phyloP scores from a whole-genome alignment of 2,888 invertebrate genomes.

The Lycocerus yunnanus region DNA sequence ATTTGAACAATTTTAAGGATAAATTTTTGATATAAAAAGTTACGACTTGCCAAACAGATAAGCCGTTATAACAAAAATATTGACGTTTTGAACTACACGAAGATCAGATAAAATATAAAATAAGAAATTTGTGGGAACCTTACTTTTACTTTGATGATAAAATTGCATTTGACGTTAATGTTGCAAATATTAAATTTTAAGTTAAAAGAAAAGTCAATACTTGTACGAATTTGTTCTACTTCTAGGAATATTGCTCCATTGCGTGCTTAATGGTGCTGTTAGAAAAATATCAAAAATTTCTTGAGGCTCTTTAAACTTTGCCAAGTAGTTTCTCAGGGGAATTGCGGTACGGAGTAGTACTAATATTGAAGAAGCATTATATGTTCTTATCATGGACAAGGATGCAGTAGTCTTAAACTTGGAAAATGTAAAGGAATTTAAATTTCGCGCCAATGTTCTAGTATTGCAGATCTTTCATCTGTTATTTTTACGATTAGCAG shows the following conservation, averaged over 20 bases:
- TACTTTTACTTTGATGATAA: not conserved
- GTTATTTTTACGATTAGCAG: too few relatives aligned
- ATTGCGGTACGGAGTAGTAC: not conserved
- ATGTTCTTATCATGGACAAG: not conserved
- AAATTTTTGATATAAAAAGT: conserved; percentile 27
- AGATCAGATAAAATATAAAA: not conserved
- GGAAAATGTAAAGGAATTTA: too few relatives aligned
- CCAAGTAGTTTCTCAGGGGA: not conserved
- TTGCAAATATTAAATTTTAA: not conserved
- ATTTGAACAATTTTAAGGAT: conserved; percentile 24
- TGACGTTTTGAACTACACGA: not conserved
- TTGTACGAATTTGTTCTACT: not conserved
- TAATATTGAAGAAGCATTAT: not conserved
- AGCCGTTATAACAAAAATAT: not conserved
- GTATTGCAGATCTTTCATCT: too few relatives aligned
- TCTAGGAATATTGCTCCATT: not conserved
- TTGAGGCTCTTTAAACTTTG: not conserved
- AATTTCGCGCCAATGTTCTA: too few relatives aligned
- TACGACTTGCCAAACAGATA: conserved; percentile 21
- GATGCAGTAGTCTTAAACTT: not conserved
- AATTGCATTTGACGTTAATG: not conserved
- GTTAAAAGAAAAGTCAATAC: not conserved
- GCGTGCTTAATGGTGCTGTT: not conserved
- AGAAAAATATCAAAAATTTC: not conserved
- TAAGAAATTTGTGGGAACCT: not conserved